phyloP scores from a whole-genome alignment of 2,797 vertebrate species.

The Oryzias sinensis region DNA sequence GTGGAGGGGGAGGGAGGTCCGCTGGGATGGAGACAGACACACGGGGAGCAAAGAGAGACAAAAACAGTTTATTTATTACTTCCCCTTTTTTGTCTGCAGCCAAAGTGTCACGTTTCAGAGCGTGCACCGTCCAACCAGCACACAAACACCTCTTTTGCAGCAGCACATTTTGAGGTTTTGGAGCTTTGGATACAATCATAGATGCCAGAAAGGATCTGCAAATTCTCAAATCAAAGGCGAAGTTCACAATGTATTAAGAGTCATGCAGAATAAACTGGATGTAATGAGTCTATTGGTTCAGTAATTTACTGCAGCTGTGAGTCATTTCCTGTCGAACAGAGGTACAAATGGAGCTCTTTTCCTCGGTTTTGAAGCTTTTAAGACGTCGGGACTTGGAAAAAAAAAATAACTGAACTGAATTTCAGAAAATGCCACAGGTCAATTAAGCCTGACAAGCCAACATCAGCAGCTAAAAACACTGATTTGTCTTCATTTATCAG shows the following conservation, averaged over 20 bases:
- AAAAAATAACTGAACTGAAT: too few species aligned
- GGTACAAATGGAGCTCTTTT: too few species aligned
- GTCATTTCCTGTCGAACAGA: too few species aligned
- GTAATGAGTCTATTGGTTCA: too few species aligned
- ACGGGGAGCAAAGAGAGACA: slow-evolving; percentile 17
- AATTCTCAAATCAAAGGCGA: too few species aligned
- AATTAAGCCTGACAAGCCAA: neutral
- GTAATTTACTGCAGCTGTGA: too few species aligned
- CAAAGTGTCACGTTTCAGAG: slow-evolving; percentile 44
- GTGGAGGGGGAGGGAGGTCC: slow-evolving; percentile 87
- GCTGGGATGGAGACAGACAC: slow-evolving; percentile 55
- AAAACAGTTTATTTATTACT: slow-evolving; percentile 50
- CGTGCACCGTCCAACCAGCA: neutral
- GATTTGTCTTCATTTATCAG: slow-evolving; percentile 14
- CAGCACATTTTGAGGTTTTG: neutral
- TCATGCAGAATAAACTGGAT: too few species aligned
- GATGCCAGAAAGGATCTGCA: too few species aligned
- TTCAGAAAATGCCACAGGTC: neutral
- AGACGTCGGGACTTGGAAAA: too few species aligned
- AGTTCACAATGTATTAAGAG: too few species aligned
- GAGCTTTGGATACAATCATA: too few species aligned
- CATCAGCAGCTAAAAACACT: slow-evolving; percentile 5
- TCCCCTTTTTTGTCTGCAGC: slow-evolving; percentile 41
- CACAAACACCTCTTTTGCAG: neutral
- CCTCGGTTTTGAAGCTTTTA: too few species aligned